Evolutionary conservation across 2,113 vertebrate species (phyloP).

Genomic region (Nesogale talazaci): DNA sequence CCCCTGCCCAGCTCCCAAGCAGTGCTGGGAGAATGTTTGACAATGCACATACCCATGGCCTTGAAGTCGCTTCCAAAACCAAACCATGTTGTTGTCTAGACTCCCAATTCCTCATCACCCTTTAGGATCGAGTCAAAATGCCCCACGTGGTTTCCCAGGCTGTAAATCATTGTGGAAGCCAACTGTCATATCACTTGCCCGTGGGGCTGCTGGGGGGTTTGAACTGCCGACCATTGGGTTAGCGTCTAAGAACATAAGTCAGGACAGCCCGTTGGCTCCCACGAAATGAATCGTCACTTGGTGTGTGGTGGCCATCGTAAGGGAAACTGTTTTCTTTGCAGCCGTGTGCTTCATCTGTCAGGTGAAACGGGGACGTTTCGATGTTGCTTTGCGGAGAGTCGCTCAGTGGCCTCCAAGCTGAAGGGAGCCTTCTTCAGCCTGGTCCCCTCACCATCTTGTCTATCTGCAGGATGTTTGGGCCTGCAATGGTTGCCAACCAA

Average conservation of each 20-base stretch:
- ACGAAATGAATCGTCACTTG: too few species aligned
- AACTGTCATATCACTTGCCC: not conserved
- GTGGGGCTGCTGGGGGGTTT: not conserved
- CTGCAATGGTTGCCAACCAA: constrained; percentile 50
- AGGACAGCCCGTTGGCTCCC: too few species aligned
- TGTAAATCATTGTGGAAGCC: not conserved
- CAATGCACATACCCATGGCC: not conserved
- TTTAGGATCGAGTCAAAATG: not conserved
- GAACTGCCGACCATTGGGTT: not conserved
- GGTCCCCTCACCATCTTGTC: not conserved
- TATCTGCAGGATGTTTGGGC: not conserved
- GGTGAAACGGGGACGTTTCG: constrained; percentile 24
- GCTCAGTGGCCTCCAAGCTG: not conserved
- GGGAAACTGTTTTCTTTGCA: constrained; percentile 44
- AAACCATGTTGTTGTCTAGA: not conserved
- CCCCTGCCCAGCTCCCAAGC: not conserved
- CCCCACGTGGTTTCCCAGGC: not conserved
- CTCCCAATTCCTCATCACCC: not conserved
- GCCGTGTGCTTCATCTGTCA: constrained; percentile 17
- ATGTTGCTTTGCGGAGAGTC: constrained; percentile 34
- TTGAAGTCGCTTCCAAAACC: not conserved
- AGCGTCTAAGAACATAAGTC: not conserved
- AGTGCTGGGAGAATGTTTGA: constrained; percentile 18
- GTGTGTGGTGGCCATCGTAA: not conserved
- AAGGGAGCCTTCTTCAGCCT: constrained; percentile 12